Base-by-base conservation (phyloP, 2,888 invertebrate genomes). In the Eulithis prunata region DNA sequence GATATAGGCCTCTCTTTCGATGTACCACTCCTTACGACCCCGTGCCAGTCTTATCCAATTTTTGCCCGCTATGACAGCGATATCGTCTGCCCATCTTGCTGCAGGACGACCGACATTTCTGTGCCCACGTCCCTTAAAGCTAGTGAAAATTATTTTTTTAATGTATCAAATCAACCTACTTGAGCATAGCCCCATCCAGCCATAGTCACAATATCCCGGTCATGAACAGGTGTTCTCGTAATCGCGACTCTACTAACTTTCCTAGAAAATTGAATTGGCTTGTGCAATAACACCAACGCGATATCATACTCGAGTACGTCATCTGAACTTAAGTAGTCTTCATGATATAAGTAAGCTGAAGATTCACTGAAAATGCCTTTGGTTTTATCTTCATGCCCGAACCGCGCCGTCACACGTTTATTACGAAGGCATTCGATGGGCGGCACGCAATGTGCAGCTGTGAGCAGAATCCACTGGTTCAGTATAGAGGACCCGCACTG, bases 401-500 rank as follows among this genome's bases (percentile, higher is more conserved):
- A 45, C 3, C 12, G n/a, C 12, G 21, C 45, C 28, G 38, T 11
- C 5, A 57, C 57, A 10, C 36, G 45, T 41, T 57, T 51, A 2
- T 38, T 12, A 21, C 13, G 4, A 13, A 2, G 1, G 6, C 6
- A 10, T 4, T 11, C 13, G 6, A 1, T 1, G 45, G 45, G n/a
- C 3, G 45, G 12, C n/a, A 63, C 4, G 46, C 57, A 63, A 38
- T 63, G 63, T 8, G 57, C 63, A 21, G 63, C 63, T 12, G 57
- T 46, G 10, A 63, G 7, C 10, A 53, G 36, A 4, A 63, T 53
- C 46, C 47, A 11, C 14, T 63, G 63, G 38, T 53, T 63, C 1
- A 58, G 12, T 32, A 57, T 32, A 6, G 63, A 63, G 3, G 38
- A 43, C 11, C 63, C 63, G 28, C 63, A 63, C 3, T 45, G 45